Base-by-base conservation (phyloP, 2,888 invertebrate genomes). In the Nemapogon koenigi region DNA sequence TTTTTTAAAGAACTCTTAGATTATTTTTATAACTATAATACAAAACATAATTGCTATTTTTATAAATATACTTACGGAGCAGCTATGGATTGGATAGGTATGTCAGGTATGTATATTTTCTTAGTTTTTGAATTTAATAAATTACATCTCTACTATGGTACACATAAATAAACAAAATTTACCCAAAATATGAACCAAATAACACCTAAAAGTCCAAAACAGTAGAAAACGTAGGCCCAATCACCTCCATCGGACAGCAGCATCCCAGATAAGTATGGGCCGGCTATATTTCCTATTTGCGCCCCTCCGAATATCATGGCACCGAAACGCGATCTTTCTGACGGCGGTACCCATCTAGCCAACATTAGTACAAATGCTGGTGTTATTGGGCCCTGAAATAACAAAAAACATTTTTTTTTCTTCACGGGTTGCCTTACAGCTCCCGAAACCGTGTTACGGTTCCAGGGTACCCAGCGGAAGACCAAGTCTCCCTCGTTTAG, bases 251-350 rank as follows among this genome's bases (percentile, higher is more conserved):
- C 54, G 3, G 66, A 48, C 41, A 82, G 54, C 4, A 83, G 47
- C 3, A 75, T 31, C 0, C 81, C 81, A 18, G 81, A 81, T 17
- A 81, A 49, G 35, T 70, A 67, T 2, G 79, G 81, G 0, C 81
- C 81, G n/a, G 71, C 52, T 7, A 82, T 71, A 35, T 81, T 81
- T 10, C 83, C 83, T 13, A 82, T 51, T 52, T 81, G 79, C 2
- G 81, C 79, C 1, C 84, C 84, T 17, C 83, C 81, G 40, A 83
- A 84, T 38, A 83, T 81, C 56, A 85, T 73, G 1, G 84, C 81
- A 1, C 83, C 83, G 27, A 84, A 68, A 29, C 72, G 57, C 3
- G 83, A 82, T 19, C 84, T 57, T 47, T 85, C 85, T 3, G 67
- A 50, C 1, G 82, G 79, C 1, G 83, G 83, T 1, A 81, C 76